Percentiles rank a stretch among this genome's conserved stretches.
Conservation (phyloP, 2,113 vertebrate species). For the Prunella fulvescens region DNA sequence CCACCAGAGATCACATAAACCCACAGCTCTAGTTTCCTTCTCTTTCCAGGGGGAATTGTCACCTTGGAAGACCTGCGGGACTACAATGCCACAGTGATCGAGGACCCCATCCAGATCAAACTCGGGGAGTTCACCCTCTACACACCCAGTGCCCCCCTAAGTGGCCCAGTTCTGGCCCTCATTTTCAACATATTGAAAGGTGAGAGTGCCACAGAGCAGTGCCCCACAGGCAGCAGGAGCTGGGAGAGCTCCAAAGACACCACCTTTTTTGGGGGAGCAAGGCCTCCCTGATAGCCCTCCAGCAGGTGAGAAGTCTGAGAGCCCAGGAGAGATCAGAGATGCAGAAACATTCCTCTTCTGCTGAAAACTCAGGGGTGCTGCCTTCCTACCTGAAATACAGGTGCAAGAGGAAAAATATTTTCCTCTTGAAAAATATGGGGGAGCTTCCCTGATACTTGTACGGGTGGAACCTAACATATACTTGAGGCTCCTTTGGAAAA, state of each 20-base stretch:
- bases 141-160: conserved; percentile 82
- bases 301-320: not conserved
- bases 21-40: not conserved
- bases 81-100: conserved; percentile 77
- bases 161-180: conserved; percentile 88
- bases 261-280: not conserved
- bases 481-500: not conserved
- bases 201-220: conserved; percentile 24
- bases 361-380: not conserved
- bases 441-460: not conserved
- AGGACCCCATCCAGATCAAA: conserved; percentile 73
- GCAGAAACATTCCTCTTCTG: not conserved
- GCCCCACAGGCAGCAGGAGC: not conserved
- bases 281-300: not conserved
- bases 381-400: not conserved
- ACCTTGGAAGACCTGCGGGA: conserved; percentile 82
- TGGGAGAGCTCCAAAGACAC: not conserved
- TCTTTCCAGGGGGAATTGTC: conserved; percentile 85
- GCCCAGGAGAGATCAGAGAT: not conserved
- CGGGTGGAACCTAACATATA: not conserved
- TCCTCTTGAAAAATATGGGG: not conserved
- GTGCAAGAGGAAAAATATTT: not conserved
- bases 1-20: not conserved
- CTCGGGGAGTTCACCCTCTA: conserved; percentile 81
- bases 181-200: conserved; percentile 92